Conservation (phyloP, 1,140 invertebrate genomes). For the Caenorhabditis elegans region WBcel235 BX284603.4:6135001-6135500, state of each 20-base stretch:
- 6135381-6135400: background rate
- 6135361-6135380: background rate
- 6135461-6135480: no score
- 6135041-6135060: no score
- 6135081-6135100: background rate
- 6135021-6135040: no score
- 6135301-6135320: background rate
- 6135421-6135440: background rate
- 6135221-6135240: slow-evolving; percentile 12
- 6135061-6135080: no score
- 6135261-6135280: background rate
- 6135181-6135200: background rate
- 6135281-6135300: background rate
- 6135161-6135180: background rate
- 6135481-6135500: no score
- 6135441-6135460: no score
- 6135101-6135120: background rate
- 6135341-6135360: background rate
- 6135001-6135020: no score
- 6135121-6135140: background rate
- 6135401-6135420: no score
- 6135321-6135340: no score
- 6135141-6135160: background rate
- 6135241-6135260: no score
- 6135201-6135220: background rate